phyloP scores from a whole-genome alignment of 2,888 invertebrate genomes.

The Hypsopygia costalis region DNA sequence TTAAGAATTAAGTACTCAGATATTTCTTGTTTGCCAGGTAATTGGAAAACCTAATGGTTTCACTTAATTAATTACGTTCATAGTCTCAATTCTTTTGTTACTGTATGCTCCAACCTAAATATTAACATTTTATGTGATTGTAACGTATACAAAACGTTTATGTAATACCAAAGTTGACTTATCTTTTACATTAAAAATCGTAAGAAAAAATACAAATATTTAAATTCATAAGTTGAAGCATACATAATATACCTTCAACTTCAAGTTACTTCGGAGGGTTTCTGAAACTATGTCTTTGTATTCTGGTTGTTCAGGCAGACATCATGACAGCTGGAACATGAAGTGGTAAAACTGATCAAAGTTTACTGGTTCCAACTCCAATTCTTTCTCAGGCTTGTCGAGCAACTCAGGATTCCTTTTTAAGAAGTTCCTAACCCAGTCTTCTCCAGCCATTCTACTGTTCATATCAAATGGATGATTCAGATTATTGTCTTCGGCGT shows the following conservation, averaged over 20 bases:
- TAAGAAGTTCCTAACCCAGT: slow-evolving; percentile 75
- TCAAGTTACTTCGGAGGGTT: neutral
- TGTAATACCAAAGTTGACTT: too few species aligned
- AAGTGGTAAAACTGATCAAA: slow-evolving; percentile 76
- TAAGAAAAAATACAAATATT: neutral
- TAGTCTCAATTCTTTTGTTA: too few species aligned
- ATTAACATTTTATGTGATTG: too few species aligned
- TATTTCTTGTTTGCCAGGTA: too few species aligned
- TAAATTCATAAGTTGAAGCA: neutral
- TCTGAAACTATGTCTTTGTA: neutral
- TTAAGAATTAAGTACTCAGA: slow-evolving; percentile 29
- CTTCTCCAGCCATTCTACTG: slow-evolving; percentile 72
- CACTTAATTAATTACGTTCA: too few species aligned
- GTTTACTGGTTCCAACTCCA: slow-evolving; percentile 67
- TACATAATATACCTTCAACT: neutral
- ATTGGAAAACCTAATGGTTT: too few species aligned
- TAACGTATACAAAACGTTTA: too few species aligned
- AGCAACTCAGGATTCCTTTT: slow-evolving; percentile 69
- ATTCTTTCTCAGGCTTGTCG: slow-evolving; percentile 57
- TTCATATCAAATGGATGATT: slow-evolving; percentile 72
- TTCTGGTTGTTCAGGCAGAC: slow-evolving; percentile 15
- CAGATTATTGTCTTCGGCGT: slow-evolving; percentile 66
- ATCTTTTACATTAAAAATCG: too few species aligned
- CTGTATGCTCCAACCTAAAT: too few species aligned
- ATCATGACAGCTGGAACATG: slow-evolving; percentile 74